phyloP scores from a whole-genome alignment of 2,113 vertebrate species.

The Paradoxurus hermaphroditus region DNA sequence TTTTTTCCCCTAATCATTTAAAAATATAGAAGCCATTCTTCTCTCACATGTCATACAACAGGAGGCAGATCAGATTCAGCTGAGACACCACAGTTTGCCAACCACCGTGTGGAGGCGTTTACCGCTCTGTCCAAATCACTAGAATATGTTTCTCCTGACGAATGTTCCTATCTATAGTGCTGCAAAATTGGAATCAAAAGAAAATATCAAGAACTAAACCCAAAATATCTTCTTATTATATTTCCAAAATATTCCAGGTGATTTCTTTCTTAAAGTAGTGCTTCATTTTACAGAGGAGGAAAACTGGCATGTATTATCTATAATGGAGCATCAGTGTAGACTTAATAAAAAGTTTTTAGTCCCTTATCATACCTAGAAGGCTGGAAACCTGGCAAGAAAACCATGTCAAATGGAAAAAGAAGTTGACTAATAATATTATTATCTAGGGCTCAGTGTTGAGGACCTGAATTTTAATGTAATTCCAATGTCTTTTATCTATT shows the following conservation, averaged over 20 bases:
- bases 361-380: constrained; percentile 48
- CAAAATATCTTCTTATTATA: constrained; percentile 16
- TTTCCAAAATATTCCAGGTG: constrained; percentile 27
- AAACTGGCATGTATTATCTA: constrained; percentile 19
- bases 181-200: constrained; percentile 44
- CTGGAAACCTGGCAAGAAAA: constrained; percentile 36
- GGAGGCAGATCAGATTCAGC: not conserved
- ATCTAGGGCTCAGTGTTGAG: constrained; percentile 12
- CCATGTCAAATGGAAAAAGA: constrained; percentile 58
- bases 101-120: not conserved
- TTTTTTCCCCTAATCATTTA: not conserved
- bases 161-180: not conserved
- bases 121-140: not conserved
- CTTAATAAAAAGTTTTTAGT: constrained; percentile 19
- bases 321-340: constrained; percentile 3
- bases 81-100: not conserved
- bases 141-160: not conserved
- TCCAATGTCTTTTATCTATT: not conserved
- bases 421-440: constrained; percentile 11
- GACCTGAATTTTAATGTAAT: constrained; percentile 59
- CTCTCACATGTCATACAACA: not conserved
- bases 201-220: not conserved
- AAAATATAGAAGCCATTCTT: constrained; percentile 18
- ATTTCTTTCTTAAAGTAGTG: constrained; percentile 25
- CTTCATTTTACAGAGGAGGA: constrained; percentile 40